Conservation (phyloP, 1,140 invertebrate genomes). For the Proctacanthus coquilletti region DNA sequence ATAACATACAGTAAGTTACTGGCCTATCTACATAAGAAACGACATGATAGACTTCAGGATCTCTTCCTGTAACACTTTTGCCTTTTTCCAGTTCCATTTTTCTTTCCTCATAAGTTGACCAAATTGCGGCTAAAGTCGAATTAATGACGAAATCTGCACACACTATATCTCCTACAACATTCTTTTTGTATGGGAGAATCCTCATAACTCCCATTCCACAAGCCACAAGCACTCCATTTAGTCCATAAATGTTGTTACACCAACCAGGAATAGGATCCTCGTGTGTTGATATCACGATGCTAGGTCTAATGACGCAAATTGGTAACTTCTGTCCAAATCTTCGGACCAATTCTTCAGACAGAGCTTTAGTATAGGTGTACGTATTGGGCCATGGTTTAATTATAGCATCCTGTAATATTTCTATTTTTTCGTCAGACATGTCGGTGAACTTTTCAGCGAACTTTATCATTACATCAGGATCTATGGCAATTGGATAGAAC, state of each 20-base stretch:
- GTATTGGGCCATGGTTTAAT: conserved; percentile 40
- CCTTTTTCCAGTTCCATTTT: neutral
- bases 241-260: conserved; percentile 66
- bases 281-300: conserved; percentile 40
- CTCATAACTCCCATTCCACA: neutral
- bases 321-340: conserved; percentile 37
- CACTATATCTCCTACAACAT: conserved; percentile 1
- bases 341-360: conserved; percentile 39
- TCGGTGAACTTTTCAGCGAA: conserved; percentile 49
- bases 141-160: conserved; percentile 5
- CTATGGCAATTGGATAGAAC: conserved; percentile 37
- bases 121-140: conserved; percentile 4
- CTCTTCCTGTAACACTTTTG: neutral
- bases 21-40: neutral
- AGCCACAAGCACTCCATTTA: conserved; percentile 3
- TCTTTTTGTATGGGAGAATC: neutral
- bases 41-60: conserved; percentile 1
- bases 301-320: conserved; percentile 53
- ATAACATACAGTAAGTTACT: neutral
- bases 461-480: conserved; percentile 41
- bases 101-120: neutral
- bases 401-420: conserved; percentile 44
- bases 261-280: conserved; percentile 44
- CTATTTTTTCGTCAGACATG: conserved; percentile 35
- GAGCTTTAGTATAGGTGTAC: conserved; percentile 46